phyloP scores from a whole-genome alignment of 2,797 vertebrate genomes.

The Tragopan temminckii region DNA sequence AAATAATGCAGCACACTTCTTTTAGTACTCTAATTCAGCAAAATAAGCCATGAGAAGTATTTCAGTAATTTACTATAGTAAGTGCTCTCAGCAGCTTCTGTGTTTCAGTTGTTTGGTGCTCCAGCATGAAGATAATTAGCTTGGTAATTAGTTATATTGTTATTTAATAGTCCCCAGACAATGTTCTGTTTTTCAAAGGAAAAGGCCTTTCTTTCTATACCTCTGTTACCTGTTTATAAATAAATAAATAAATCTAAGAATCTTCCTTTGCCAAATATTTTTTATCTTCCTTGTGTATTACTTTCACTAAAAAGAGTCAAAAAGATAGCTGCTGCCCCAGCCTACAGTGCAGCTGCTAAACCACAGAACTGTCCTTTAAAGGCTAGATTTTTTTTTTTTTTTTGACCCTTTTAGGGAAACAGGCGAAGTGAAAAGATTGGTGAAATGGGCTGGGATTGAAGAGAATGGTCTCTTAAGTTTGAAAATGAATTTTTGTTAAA shows the following conservation, averaged over 20 bases:
- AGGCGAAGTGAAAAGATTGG: background rate
- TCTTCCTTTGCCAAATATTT: background rate
- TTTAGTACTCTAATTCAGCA: conserved; percentile 37
- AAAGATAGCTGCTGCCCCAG: background rate
- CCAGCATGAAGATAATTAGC: conserved; percentile 44
- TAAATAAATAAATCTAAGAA: background rate
- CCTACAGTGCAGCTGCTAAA: too few relatives aligned
- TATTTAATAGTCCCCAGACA: conserved; percentile 54
- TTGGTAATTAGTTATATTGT: conserved; percentile 69
- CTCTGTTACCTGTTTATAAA: background rate
- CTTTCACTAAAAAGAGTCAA: background rate
- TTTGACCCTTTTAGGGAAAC: background rate
- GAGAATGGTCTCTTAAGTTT: background rate
- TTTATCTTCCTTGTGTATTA: background rate
- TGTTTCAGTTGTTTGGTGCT: conserved; percentile 49
- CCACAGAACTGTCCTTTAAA: background rate
- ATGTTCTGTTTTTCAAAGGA: conserved; percentile 42
- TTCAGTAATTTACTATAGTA: conserved; percentile 43
- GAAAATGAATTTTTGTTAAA: background rate
- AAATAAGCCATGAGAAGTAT: conserved; percentile 44
- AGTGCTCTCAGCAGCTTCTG: conserved; percentile 51
- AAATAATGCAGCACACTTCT: conserved; percentile 35
- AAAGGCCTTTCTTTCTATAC: background rate
- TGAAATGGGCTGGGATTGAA: background rate
- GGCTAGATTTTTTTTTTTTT: background rate